Percentiles rank a stretch among this genome's conserved stretches.
Conservation (phyloP, 23 tunicate species). For the Trididemnum clinides region DNA sequence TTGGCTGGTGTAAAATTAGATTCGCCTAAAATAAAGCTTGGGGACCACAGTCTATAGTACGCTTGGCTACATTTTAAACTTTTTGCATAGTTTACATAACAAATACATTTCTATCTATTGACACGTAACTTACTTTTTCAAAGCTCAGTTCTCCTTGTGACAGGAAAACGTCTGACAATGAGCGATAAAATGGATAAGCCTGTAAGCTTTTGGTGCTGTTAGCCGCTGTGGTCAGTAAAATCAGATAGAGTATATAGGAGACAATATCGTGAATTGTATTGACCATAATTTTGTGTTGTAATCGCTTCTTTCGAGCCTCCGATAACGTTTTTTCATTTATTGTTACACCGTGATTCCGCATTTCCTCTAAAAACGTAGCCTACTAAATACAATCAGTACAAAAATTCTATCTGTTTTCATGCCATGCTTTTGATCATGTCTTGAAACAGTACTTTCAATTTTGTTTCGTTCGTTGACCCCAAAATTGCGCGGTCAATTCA, state of each 20-base stretch:
- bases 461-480: too few species aligned
- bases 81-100: too few species aligned
- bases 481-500: too few species aligned
- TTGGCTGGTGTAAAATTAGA: too few species aligned
- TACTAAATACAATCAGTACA: background rate
- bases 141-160: constrained; percentile 44
- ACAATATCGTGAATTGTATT: constrained; percentile 61
- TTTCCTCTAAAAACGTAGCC: background rate
- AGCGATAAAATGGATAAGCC: constrained; percentile 43
- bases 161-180: constrained; percentile 60
- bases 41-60: too few species aligned
- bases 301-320: constrained; percentile 23
- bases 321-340: background rate
- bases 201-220: constrained; percentile 60
- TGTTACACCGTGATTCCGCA: background rate
- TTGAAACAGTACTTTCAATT: too few species aligned
- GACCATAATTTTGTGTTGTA: constrained; percentile 65
- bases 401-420: background rate
- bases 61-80: too few species aligned
- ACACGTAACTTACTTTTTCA: constrained; percentile 45
- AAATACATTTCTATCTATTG: too few species aligned
- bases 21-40: too few species aligned
- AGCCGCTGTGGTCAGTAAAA: constrained; percentile 54
- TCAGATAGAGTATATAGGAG: constrained; percentile 59
- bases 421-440: background rate